A percentile compares a stretch with the other conserved stretches of the same genome.
Evolutionary conservation across 2,797 vertebrate genomes (phyloP).

Genomic region (Pseudotriccus pelzelni): DNA sequence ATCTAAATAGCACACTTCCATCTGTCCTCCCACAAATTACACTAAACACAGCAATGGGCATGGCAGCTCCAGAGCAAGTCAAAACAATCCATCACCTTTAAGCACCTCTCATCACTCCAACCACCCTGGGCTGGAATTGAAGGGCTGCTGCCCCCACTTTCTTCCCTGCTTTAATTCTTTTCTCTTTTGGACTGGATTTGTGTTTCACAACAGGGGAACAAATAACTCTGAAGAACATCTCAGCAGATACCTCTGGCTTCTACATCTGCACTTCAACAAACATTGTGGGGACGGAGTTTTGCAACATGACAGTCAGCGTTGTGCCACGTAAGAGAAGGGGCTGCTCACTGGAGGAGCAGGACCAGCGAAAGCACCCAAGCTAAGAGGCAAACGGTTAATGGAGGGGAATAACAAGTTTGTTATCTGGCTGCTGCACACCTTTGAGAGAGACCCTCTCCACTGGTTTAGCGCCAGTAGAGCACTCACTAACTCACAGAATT

Average conservation of each 20-base stretch:
- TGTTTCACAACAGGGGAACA: conserved; percentile 69
- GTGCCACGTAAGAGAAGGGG: conserved; percentile 74
- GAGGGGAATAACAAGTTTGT: not conserved
- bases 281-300: conserved; percentile 67
- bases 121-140: not conserved
- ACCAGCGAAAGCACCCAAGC: not conserved
- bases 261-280: conserved; percentile 86
- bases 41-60: not conserved
- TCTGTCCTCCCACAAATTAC: conserved; percentile 32
- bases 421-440: not conserved
- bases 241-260: conserved; percentile 83
- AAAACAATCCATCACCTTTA: not conserved
- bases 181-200: not conserved
- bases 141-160: not conserved
- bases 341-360: not conserved
- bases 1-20: not conserved
- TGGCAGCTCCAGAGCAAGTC: not conserved
- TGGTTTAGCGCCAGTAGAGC: not conserved
- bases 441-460: not conserved
- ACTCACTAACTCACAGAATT: not conserved
- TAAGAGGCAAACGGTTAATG: not conserved
- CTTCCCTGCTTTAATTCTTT: not conserved
- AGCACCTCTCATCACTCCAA: not conserved
- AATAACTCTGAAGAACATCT: conserved; percentile 85
- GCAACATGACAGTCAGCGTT: conserved; percentile 86